Percentiles rank a stretch among this genome's conserved stretches.
phyloP scores from a whole-genome alignment of 2,113 vertebrate genomes.

The Hemicordylus capensis region DNA sequence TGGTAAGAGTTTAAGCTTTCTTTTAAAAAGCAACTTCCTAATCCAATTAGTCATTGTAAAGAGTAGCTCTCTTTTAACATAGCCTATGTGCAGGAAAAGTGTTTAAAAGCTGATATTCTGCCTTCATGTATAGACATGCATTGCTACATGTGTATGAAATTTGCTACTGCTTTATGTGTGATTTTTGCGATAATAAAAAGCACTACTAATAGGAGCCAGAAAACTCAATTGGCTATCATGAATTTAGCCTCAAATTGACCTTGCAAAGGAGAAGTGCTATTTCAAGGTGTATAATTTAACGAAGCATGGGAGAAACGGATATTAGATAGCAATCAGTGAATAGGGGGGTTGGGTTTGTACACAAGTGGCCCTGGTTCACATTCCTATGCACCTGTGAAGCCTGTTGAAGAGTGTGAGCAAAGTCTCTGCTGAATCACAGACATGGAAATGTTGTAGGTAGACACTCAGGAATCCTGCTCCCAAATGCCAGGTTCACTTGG shows the following conservation, averaged over 20 bases:
- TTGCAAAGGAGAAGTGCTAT: background rate
- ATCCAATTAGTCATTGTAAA: conserved; percentile 45
- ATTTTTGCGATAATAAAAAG: background rate
- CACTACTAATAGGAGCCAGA: background rate
- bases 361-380: background rate
- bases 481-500: too few species aligned
- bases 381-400: background rate
- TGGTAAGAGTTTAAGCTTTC: conserved; percentile 29
- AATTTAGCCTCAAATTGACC: background rate
- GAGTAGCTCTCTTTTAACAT: conserved; percentile 6
- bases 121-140: background rate
- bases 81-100: background rate
- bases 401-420: too few species aligned
- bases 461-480: too few species aligned
- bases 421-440: too few species aligned
- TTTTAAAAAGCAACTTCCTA: conserved; percentile 53
- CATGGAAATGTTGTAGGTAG: too few species aligned
- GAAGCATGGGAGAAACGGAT: background rate
- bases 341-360: background rate
- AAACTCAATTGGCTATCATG: background rate
- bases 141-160: background rate
- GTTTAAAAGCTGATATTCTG: background rate
- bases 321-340: background rate
- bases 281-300: background rate
- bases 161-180: background rate